A percentile compares a stretch with the other conserved stretches of the same genome.
phyloP scores from a whole-genome alignment of 2,797 vertebrate genomes.

The Falco novaeseelandiae region DNA sequence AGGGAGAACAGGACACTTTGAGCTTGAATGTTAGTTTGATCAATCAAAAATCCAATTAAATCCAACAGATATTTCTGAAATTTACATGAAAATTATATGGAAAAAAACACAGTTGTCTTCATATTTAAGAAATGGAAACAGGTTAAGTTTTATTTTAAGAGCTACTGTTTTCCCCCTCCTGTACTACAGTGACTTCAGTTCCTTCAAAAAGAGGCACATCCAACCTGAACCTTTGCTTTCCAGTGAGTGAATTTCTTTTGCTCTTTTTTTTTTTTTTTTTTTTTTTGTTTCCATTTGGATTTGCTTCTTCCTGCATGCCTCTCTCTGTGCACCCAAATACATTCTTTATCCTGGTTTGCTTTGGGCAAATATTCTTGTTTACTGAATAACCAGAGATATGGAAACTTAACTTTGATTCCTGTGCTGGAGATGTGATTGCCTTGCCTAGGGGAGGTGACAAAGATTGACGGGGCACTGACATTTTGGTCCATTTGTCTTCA shows the following conservation, averaged over 20 bases:
- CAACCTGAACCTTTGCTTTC: not conserved
- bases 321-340: not conserved
- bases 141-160: rapidly evolving
- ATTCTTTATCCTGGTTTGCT: not conserved
- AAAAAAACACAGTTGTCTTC: not conserved
- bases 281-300: not conserved
- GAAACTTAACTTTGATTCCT: not conserved
- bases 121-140: not conserved
- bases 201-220: rapidly evolving
- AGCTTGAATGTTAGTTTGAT: not conserved
- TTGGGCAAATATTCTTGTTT: not conserved
- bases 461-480: constrained; percentile 5
- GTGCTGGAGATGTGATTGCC: not conserved
- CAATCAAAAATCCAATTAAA: not conserved
- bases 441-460: not conserved
- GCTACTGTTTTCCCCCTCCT: not conserved
- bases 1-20: not conserved
- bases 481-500: not conserved
- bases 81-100: not conserved
- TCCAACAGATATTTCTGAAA: not conserved
- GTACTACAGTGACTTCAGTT: rapidly evolving
- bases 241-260: not conserved
- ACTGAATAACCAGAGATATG: not conserved
- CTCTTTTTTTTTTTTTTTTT: not conserved
- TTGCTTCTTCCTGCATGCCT: not conserved